Percentiles rank a stretch among this genome's conserved stretches.
Conservation (phyloP, 2,797 vertebrate genomes). For the Glossophaga mutica region DNA sequence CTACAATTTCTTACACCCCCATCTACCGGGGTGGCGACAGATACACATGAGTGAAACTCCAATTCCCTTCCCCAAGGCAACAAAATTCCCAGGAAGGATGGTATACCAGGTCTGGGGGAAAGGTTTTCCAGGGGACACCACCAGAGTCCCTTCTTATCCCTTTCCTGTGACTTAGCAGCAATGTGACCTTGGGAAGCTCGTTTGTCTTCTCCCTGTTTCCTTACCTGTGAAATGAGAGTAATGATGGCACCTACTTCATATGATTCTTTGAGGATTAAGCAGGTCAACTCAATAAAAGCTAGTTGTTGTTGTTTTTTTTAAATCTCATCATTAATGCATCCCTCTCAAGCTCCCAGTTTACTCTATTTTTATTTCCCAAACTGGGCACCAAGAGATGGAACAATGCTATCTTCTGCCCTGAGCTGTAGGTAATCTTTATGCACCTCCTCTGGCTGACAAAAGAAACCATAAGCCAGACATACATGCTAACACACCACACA, state of each 20-base stretch:
- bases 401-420: neutral
- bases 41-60: neutral
- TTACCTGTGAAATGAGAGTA: neutral
- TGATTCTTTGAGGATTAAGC: neutral
- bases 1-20: neutral
- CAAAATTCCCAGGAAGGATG: neutral
- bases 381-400: neutral
- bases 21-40: rapidly evolving
- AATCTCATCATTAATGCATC: neutral
- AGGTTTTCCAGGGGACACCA: no score
- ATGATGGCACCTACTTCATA: neutral
- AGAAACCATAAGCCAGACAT: neutral
- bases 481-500: neutral
- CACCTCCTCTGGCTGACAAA: neutral
- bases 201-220: neutral
- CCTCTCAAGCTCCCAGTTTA: neutral
- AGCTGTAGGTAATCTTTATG: neutral
- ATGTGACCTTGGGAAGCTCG: neutral
- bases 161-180: neutral
- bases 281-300: neutral
- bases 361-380: neutral
- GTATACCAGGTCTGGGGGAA: neutral
- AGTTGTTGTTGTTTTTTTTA: no score
- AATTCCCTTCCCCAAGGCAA: neutral
- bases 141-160: neutral